Percentiles rank a stretch among this genome's conserved stretches.
Evolutionary conservation across 2,113 vertebrate species (phyloP).

Genomic region (Alces alces): DNA sequence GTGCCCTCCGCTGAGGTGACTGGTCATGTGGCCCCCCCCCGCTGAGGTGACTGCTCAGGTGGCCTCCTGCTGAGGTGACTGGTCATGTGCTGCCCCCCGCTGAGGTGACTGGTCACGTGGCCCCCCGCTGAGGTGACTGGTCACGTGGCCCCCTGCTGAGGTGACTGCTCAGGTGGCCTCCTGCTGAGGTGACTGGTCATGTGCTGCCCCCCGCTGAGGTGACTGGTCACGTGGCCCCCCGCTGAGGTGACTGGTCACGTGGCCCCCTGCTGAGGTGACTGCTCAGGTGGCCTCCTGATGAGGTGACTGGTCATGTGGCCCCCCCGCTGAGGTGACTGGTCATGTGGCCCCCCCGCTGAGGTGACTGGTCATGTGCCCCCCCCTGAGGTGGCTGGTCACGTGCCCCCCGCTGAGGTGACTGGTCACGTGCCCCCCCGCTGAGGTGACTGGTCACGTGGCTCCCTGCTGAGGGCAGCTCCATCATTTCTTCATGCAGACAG

Average conservation of each 20-base stretch:
- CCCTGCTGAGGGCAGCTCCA: neutral
- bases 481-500: neutral
- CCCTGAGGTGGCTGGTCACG: rapidly evolving
- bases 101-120: neutral
- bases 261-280: neutral
- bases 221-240: neutral
- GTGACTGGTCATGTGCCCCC: too few relatives aligned
- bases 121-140: neutral
- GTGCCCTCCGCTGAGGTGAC: neutral
- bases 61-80: neutral
- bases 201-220: too few relatives aligned
- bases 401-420: neutral
- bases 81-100: too few relatives aligned
- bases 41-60: rapidly evolving
- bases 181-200: too few relatives aligned
- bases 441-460: neutral
- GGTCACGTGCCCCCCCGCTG: neutral
- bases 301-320: neutral
- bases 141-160: neutral
- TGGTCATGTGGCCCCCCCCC: neutral
- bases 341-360: neutral
- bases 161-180: neutral
- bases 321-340: neutral
- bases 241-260: neutral
- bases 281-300: too few relatives aligned